A percentile compares a stretch with the other conserved stretches of the same genome.
These are phyloP conservation scores for Arothron firmamentum DNA, from an alignment of 2,113 vertebrate species.

Conservation along the genomic window DNA sequence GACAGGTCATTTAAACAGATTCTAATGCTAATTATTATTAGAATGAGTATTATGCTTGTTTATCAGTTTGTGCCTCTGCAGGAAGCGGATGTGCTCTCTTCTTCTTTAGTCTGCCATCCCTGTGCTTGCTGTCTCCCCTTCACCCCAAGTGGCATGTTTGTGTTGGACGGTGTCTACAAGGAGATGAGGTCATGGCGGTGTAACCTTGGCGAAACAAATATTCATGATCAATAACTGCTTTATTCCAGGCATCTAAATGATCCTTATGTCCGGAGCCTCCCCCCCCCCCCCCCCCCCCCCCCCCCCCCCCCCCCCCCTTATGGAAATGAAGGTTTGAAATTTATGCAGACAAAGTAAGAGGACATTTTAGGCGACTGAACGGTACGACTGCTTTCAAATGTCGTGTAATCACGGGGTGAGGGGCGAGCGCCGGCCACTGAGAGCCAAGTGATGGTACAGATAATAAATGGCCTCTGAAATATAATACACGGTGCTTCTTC, in stretches of 20 bases:
- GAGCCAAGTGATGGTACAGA: slow-evolving; percentile 68
- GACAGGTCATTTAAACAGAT: no score
- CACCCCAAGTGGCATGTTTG: slow-evolving; percentile 64
- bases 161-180: slow-evolving; percentile 59
- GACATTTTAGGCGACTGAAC: slow-evolving; percentile 68
- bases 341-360: slow-evolving; percentile 66
- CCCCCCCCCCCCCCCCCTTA: slow-evolving; percentile 15
- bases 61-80: not conserved
- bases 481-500: slow-evolving; percentile 72
- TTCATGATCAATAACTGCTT: slow-evolving; percentile 78
- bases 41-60: no score
- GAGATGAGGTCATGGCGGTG: slow-evolving; percentile 70
- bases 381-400: slow-evolving; percentile 69
- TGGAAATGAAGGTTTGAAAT: slow-evolving; percentile 58
- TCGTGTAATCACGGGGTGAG: slow-evolving; percentile 72
- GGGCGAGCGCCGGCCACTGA: slow-evolving; percentile 54
- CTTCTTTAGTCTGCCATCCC: slow-evolving; percentile 20
- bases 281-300: slow-evolving; percentile 20
- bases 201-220: slow-evolving; percentile 78
- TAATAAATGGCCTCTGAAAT: slow-evolving; percentile 74
- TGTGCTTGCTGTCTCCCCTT: slow-evolving; percentile 50
- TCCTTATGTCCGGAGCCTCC: slow-evolving; percentile 53
- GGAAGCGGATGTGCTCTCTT: slow-evolving; percentile 20
- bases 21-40: no score
- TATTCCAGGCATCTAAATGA: slow-evolving; percentile 74